These are phyloP conservation scores for Tillus elongatus DNA, from an alignment of 2,888 invertebrate genomes.

Conservation along the genomic window DNA sequence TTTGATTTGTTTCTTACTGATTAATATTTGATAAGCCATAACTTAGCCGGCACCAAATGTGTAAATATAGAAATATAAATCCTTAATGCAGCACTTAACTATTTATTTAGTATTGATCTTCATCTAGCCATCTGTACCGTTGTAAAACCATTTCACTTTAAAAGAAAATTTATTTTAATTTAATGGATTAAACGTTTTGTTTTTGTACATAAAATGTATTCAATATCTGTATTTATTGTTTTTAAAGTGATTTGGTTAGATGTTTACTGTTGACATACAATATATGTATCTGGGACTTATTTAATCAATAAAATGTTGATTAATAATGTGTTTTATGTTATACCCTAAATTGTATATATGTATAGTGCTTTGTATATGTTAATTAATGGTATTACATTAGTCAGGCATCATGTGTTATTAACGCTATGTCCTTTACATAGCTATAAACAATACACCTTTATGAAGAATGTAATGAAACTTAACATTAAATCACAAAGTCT, in stretches of 20 bases:
- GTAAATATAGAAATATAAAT: no score
- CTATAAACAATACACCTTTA: conserved; percentile 33
- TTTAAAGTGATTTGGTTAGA: conserved; percentile 9
- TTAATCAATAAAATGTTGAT: conserved; percentile 23
- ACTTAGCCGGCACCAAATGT: no score
- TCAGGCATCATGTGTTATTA: conserved; percentile 33
- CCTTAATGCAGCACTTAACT: no score
- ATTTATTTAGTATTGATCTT: no score
- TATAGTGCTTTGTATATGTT: conserved; percentile 51
- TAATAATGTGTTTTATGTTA: conserved; percentile 30
- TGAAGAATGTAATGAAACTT: conserved; percentile 35
- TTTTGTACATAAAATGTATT: no score
- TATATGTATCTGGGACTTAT: conserved; percentile 11
- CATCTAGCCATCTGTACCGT: no score
- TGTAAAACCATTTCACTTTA: no score
- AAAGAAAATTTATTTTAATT: no score
- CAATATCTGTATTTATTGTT: no score
- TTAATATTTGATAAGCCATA: no score
- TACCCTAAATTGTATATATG: conserved; percentile 43
- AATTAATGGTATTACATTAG: conserved; percentile 41
- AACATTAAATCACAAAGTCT: conserved; percentile 37
- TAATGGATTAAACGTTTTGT: no score
- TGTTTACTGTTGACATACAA: conserved; percentile 13
- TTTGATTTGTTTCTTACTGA: no score
- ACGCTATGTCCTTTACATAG: conserved; percentile 31